phyloP scores from a whole-genome alignment of 2,113 vertebrate species.

The Hystrix brachyura region DNA sequence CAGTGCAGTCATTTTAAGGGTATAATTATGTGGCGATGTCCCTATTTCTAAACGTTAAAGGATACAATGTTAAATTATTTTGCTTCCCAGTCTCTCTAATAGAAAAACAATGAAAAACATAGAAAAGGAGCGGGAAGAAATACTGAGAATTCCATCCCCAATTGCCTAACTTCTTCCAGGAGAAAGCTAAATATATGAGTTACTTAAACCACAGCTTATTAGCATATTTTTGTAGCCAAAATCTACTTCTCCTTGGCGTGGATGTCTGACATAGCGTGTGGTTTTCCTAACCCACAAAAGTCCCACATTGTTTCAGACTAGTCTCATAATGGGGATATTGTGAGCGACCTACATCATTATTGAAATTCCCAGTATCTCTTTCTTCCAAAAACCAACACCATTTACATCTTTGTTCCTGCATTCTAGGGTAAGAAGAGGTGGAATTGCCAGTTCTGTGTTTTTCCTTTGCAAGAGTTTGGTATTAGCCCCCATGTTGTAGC shows the following conservation, averaged over 20 bases:
- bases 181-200: not conserved
- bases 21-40: not conserved
- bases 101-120: not conserved
- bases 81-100: not conserved
- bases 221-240: not conserved
- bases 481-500: not conserved
- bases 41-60: not conserved
- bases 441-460: not conserved
- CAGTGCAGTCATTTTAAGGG: not conserved
- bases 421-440: not conserved
- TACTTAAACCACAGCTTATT: not conserved
- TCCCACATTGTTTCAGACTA: not conserved
- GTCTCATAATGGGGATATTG: not conserved
- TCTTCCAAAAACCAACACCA: not conserved
- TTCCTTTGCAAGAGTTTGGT: not conserved
- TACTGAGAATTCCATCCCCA: not conserved
- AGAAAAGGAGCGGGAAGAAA: not conserved
- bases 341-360: not conserved
- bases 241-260: not conserved
- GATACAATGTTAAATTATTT: not conserved
- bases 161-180: not conserved
- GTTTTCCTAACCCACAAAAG: rapidly evolving
- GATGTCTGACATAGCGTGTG: not conserved
- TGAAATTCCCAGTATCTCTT: not conserved
- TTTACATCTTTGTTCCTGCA: too few relatives aligned